Evolutionary conservation across 2,113 vertebrate genomes (phyloP), one percentile per base, ranked within the genome.

Genomic region (Pitta sordida): DNA sequence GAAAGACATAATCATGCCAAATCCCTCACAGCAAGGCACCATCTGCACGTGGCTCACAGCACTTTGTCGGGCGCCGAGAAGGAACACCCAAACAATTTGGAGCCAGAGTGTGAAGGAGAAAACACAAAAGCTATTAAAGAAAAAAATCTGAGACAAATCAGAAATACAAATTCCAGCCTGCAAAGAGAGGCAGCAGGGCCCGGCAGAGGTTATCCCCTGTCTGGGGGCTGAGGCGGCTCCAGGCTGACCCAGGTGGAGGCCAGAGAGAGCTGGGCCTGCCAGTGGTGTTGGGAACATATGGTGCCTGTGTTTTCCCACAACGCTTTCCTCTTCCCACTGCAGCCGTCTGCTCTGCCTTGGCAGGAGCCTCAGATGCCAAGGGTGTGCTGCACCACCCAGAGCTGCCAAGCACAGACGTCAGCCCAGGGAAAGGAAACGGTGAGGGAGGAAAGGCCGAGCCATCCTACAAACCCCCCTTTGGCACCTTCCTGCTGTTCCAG

Each of bases 271-370:
- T 4, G 1, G 46, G 12, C 17, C 80, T 52, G 3, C 64, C 84
- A 87, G 85, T 46, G 79, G 82, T 32, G 77, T 5, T 27, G 3
- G 65, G 22, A 51, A 3, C 90, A 53, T 7, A 36, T 3, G 78
- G 82, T 73, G 36, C 78, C 71, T 27, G 41, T 93, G 88, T 83
- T 91, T 86, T 27, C 90, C 86, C 83, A 94, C 91, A 85, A 59
- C 71, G 4, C 83, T 64, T 24, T 27, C 80, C 79, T 86, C 87
- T 85, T 91, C 96, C 90, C 95, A 86, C 92, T 76, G 71, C 81
- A 83, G 92, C 81, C 60, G 14, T 75, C 91, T 94, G 92, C 93
- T 96, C 83, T 10, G 3, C 49, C 51, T 46, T 64, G 46, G 91
- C 93, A 91, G 19, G 74, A 56, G 4, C 59, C 41, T 17, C 41